Conservation (phyloP, 2,113 vertebrate genomes). For the Aphelocoma coerulescens region DNA sequence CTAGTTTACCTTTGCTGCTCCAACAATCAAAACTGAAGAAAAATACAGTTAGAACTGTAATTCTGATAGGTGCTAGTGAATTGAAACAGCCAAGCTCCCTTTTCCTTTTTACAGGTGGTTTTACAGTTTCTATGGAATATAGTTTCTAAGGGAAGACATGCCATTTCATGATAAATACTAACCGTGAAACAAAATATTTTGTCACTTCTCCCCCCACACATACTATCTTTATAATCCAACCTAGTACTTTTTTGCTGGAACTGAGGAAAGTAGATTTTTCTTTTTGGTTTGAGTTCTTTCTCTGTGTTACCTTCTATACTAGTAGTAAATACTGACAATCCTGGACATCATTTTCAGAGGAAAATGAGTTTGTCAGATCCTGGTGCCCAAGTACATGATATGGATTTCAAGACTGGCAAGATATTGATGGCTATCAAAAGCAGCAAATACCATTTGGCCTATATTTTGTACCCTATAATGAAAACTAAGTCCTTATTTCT, state of each 20-base stretch:
- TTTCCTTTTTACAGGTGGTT: conserved; percentile 16
- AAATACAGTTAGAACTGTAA: neutral
- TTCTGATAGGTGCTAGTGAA: neutral
- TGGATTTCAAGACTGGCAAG: neutral
- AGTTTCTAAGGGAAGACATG: conserved; percentile 23
- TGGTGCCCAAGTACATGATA: neutral
- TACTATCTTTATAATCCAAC: conserved; percentile 2
- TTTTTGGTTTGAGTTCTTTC: neutral
- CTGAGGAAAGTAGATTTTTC: neutral
- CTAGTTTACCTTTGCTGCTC: neutral
- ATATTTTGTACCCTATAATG: neutral
- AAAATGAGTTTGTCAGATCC: neutral
- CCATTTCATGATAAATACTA: conserved; percentile 41
- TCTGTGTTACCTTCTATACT: neutral
- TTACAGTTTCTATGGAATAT: neutral
- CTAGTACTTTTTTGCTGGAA: neutral
- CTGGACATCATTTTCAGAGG: neutral
- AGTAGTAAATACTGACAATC: neutral
- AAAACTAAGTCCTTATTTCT: neutral
- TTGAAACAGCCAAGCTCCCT: neutral
- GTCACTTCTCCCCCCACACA: neutral
- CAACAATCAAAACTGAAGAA: neutral
- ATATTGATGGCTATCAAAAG: neutral
- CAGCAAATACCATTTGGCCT: neutral
- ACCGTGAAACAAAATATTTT: conserved; percentile 37